Conservation (phyloP, 1,140 invertebrate species). For the Drosophila ananassae region DNA sequence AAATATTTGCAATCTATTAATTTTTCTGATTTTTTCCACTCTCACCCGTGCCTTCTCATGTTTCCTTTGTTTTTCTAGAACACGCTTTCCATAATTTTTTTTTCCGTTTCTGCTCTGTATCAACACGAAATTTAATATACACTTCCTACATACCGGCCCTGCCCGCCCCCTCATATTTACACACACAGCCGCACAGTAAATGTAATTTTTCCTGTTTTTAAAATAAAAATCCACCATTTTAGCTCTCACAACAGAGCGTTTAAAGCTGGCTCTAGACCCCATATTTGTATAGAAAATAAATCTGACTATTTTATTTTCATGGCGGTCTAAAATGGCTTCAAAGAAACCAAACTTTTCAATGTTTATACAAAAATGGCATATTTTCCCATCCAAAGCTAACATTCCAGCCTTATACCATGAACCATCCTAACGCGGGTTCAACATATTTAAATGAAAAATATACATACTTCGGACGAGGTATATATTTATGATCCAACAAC, state of each 20-base stretch:
- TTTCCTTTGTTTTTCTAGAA: constrained; percentile 69
- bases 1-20: constrained; percentile 83
- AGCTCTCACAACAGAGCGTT: constrained; percentile 21
- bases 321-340: background rate
- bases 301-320: background rate
- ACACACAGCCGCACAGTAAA: constrained; percentile 44
- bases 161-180: constrained; percentile 49
- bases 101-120: constrained; percentile 39
- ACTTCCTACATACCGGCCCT: constrained; percentile 5
- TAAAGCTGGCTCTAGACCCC: background rate
- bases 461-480: background rate
- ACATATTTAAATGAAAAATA: background rate
- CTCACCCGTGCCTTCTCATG: constrained; percentile 33
- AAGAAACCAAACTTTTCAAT: background rate
- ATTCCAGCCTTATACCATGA: background rate
- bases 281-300: background rate
- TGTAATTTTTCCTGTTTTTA: constrained; percentile 30
- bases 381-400: background rate
- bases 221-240: constrained; percentile 68
- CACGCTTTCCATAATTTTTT: constrained; percentile 67
- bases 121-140: constrained; percentile 79
- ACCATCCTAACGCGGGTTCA: background rate
- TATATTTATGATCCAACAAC: background rate
- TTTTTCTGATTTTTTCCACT: constrained; percentile 62
- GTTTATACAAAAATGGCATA: background rate